Evolutionary conservation across 2,888 invertebrate genomes (phyloP), one percentile per base, ranked within the genome.

Genomic region (Nematopogon swammerdamellus): DNA sequence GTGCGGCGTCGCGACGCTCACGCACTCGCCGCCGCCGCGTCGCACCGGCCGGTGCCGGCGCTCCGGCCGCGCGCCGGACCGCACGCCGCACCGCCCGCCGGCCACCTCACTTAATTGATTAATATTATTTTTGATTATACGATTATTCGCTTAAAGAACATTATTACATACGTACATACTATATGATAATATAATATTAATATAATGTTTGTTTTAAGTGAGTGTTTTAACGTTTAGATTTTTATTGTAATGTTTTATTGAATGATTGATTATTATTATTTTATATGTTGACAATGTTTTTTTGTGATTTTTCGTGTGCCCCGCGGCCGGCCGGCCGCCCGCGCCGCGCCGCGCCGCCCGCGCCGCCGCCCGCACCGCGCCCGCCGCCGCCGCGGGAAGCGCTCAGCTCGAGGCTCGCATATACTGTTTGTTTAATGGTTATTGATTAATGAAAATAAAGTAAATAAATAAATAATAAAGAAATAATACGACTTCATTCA

Each of bases 171-270:
- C 73, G 70, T 76, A 79, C 75, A 75, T 76, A 72, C 75, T 77
- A 77, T 75, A 71, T 77, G 74, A 73, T 77, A 65, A 70, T 44
- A 73, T 77, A 79, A 75, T 77, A 77, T 79, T 79, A 79, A 77
- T 79, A 77, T 79, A 79, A 77, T 79, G 75, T 76, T 79, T 79
- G 79, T 79, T 79, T 79, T 79, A 77, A 77, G 79, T 69, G 79
- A 53, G 53, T 77, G 79, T 77, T 77, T 79, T 77, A 77, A 79
- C 75, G 76, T 77, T 79, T 79, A 79, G 79, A 79, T 77, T 79
- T 79, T 79, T 79, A 79, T 79, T 79, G 72, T 79, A 79, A 79
- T 79, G 79, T 79, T 79, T 79, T 79, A 77, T 77, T 79, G 77
- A 70, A 79, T 77, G 44, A 44, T 44, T 50, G 46, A 75, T 76